These are phyloP conservation scores for Steatornis caripensis DNA, from an alignment of 2,113 vertebrate species.

Conservation along the genomic window DNA sequence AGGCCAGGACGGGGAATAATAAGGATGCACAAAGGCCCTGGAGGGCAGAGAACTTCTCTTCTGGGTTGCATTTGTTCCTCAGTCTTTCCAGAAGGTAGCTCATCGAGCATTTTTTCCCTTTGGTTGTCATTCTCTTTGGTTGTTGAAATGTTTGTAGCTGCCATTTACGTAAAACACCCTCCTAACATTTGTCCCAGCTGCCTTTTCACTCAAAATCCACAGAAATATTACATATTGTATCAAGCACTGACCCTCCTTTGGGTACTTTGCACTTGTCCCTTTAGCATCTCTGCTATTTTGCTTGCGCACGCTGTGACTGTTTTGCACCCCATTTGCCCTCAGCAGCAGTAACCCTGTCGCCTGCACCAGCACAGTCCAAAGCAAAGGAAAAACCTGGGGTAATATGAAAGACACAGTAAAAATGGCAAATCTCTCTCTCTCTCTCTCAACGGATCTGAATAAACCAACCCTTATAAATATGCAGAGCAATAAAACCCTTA, in stretches of 20 bases:
- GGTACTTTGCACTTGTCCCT: not conserved
- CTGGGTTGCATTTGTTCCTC: not conserved
- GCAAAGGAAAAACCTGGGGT: not conserved
- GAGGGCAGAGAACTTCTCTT: not conserved
- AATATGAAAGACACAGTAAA: not conserved
- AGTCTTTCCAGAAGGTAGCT: not conserved
- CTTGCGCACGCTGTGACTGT: not conserved
- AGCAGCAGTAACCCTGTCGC: not conserved
- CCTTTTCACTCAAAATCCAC: not conserved
- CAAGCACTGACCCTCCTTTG: not conserved
- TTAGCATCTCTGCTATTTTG: not conserved
- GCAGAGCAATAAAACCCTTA: constrained; percentile 39
- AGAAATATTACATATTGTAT: not conserved
- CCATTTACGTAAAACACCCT: not conserved
- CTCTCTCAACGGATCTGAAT: not conserved
- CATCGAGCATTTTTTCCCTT: not conserved
- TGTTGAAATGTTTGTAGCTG: not conserved
- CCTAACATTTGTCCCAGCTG: not conserved
- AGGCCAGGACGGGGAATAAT: not conserved
- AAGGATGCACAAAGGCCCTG: not conserved
- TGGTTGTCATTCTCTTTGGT: not conserved
- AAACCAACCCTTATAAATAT: constrained; percentile 28
- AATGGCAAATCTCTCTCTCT: not conserved
- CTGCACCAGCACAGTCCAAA: not conserved
- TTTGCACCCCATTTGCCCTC: not conserved